These are phyloP conservation scores for Seriola quinqueradiata DNA, from an alignment of 2,113 vertebrate genomes.

Conservation along the genomic window DNA sequence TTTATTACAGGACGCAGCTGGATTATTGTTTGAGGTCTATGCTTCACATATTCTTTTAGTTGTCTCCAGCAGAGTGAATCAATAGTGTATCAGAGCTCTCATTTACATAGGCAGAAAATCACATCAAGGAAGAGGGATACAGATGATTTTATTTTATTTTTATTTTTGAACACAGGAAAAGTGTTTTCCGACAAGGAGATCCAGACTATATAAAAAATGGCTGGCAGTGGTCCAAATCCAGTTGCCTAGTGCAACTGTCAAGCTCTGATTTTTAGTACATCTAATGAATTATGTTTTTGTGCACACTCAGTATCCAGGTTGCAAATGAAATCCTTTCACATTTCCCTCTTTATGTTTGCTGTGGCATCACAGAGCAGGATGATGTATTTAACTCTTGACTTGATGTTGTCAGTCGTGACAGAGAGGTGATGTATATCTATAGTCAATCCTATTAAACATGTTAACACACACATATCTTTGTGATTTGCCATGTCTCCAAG, in stretches of 20 bases:
- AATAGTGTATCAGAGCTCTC: slow-evolving; percentile 8
- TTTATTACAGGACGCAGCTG: slow-evolving; percentile 11
- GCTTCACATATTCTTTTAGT: background rate
- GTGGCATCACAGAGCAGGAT: slow-evolving; percentile 21
- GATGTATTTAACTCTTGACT: slow-evolving; percentile 41
- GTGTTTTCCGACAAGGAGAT: background rate
- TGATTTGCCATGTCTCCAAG: slow-evolving; percentile 7
- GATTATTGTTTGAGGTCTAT: slow-evolving; percentile 33
- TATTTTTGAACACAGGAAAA: background rate
- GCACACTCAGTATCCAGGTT: slow-evolving; percentile 23
- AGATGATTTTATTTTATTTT: background rate
- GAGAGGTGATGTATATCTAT: slow-evolving; percentile 27
- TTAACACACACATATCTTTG: slow-evolving; percentile 18
- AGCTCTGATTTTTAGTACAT: slow-evolving; percentile 4
- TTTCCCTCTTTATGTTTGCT: slow-evolving; percentile 25
- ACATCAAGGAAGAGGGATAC: background rate
- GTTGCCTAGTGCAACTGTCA: background rate
- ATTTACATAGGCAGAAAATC: slow-evolving; percentile 31
- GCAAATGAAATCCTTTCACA: slow-evolving; percentile 11
- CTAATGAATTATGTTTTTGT: slow-evolving; percentile 6
- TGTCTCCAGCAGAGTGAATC: slow-evolving; percentile 30
- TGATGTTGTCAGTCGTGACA: slow-evolving; percentile 22
- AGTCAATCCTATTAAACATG: slow-evolving; percentile 15
- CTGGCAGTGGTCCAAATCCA: slow-evolving; percentile 15
- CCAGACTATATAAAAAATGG: slow-evolving; percentile 9